phyloP scores from a whole-genome alignment of 2,888 invertebrate genomes.

The Caenorhabditis japonica region DNA sequence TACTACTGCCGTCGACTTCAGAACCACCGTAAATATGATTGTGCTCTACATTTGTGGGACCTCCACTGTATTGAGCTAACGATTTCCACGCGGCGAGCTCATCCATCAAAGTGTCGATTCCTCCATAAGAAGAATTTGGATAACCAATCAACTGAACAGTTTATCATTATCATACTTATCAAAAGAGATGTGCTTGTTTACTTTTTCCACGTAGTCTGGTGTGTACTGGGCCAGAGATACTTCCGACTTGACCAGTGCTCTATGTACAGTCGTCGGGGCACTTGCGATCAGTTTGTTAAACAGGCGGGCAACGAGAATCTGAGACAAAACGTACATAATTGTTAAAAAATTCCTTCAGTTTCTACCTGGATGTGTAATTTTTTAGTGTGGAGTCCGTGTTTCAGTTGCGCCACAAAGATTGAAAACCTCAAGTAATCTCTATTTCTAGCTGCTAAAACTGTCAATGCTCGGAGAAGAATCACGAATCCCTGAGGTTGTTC shows the following conservation, averaged over 20 bases:
- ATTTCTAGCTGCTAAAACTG: slow-evolving; percentile 69
- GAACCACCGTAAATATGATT: slow-evolving; percentile 59
- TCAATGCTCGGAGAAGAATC: slow-evolving; percentile 68
- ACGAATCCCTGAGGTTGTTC: slow-evolving; percentile 72
- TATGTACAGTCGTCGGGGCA: slow-evolving; percentile 68
- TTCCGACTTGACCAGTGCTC: slow-evolving; percentile 68
- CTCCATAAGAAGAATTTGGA: slow-evolving; percentile 59
- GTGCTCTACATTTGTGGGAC: slow-evolving; percentile 45
- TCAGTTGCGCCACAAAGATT: slow-evolving; percentile 69
- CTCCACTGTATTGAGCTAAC: slow-evolving; percentile 45
- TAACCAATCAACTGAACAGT: slow-evolving; percentile 63
- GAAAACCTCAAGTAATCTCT: slow-evolving; percentile 71
- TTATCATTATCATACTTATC: background rate
- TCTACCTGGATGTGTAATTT: slow-evolving; percentile 74
- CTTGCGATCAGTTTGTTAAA: slow-evolving; percentile 70
- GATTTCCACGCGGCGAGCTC: slow-evolving; percentile 66
- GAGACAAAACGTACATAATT: too few species aligned
- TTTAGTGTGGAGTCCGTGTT: slow-evolving; percentile 73
- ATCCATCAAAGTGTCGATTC: slow-evolving; percentile 62
- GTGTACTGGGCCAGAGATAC: slow-evolving; percentile 69
- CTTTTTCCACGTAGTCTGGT: slow-evolving; percentile 70
- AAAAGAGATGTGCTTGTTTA: slow-evolving; percentile 18
- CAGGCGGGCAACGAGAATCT: slow-evolving; percentile 73
- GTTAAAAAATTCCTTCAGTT: background rate
- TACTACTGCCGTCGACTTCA: slow-evolving; percentile 48